Conservation (phyloP, 2,888 invertebrate species). For the Allolobophora icterica region DNA sequence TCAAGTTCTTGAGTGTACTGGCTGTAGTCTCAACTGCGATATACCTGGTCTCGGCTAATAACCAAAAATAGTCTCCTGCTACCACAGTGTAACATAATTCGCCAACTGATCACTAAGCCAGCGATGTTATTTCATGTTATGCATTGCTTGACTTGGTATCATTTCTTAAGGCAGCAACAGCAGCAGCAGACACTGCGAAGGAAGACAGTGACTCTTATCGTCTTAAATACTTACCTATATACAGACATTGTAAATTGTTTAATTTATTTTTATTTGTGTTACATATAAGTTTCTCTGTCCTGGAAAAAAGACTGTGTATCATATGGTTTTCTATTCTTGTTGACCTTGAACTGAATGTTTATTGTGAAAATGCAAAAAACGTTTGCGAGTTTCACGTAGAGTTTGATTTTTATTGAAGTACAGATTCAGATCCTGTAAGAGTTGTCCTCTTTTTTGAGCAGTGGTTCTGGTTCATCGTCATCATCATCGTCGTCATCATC, state of each 20-base stretch:
- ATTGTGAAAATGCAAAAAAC: background rate
- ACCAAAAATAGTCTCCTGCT: background rate
- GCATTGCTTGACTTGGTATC: slow-evolving; percentile 26
- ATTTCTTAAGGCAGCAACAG: slow-evolving; percentile 14
- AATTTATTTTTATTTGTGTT: slow-evolving; percentile 19
- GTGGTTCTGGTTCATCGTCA: background rate
- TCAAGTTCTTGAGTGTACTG: background rate
- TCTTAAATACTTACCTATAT: background rate
- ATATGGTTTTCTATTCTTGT: slow-evolving; percentile 13
- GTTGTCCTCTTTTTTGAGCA: background rate
- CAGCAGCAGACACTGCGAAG: background rate
- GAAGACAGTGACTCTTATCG: background rate
- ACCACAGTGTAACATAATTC: no score
- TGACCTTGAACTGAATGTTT: background rate
- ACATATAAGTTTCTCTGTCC: background rate
- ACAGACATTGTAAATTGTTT: background rate
- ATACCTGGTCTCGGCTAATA: background rate
- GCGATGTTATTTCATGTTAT: background rate
- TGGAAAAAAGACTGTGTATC: background rate
- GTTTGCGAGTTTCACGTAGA: background rate
- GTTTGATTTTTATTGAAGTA: background rate
- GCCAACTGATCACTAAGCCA: no score
- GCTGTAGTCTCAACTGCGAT: background rate
- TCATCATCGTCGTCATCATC: background rate
- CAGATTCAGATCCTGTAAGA: background rate